phyloP scores from a whole-genome alignment of 2,113 vertebrate genomes.

The Hymenochirus boettgeri region DNA sequence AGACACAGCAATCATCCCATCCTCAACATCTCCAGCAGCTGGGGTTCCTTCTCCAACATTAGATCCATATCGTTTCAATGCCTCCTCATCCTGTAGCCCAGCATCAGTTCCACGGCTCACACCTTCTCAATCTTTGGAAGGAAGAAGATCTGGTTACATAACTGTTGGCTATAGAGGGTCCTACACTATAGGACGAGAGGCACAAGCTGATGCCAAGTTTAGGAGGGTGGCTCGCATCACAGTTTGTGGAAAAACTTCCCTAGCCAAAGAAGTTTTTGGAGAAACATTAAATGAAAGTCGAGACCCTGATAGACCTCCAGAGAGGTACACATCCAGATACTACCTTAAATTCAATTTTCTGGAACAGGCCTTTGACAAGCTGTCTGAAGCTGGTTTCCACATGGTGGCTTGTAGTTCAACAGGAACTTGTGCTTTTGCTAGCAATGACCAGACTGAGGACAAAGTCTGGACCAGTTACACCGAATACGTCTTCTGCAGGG shows the following conservation, averaged over 20 bases:
- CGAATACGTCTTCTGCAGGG: constrained; percentile 95
- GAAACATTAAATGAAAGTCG: constrained; percentile 95
- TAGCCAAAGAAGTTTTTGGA: constrained; percentile 95
- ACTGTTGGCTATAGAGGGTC: constrained; percentile 93
- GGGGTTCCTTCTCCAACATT: constrained; percentile 61
- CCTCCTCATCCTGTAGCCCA: constrained; percentile 64
- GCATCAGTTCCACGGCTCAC: constrained; percentile 59
- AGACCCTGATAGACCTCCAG: constrained; percentile 91
- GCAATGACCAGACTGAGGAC: constrained; percentile 89
- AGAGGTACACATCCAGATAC: constrained; percentile 96
- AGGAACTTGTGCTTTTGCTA: constrained; percentile 89
- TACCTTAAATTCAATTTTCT: constrained; percentile 98
- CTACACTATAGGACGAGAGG: constrained; percentile 92
- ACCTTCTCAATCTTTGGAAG: constrained; percentile 73
- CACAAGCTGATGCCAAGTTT: constrained; percentile 93
- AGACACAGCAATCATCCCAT: constrained; percentile 42
- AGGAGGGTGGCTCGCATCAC: constrained; percentile 91
- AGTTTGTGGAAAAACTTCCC: constrained; percentile 91
- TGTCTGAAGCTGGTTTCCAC: constrained; percentile 91
- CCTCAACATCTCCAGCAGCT: constrained; percentile 35
- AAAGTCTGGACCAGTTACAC: constrained; percentile 98
- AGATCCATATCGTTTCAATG: constrained; percentile 61
- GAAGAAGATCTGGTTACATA: constrained; percentile 87
- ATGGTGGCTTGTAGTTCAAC: constrained; percentile 97
- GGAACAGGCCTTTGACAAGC: constrained; percentile 94